Conservation (phyloP, 2,888 invertebrate genomes). For the Embidobia sp. region DNA sequence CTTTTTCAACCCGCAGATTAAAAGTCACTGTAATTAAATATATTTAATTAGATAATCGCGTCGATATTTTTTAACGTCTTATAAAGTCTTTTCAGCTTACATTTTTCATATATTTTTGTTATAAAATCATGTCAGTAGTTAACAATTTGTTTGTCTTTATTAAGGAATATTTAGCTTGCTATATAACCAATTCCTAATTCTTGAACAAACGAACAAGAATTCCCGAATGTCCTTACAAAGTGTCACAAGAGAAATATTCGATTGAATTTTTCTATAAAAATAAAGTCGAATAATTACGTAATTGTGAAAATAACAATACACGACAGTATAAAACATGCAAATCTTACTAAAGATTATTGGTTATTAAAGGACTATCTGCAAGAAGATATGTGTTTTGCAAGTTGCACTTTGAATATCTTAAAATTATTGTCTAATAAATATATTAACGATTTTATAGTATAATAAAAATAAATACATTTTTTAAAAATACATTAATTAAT, state of each 20-base stretch:
- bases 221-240: slow-evolving; percentile 26
- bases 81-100: slow-evolving; percentile 65
- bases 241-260: slow-evolving; percentile 51
- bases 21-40: slow-evolving; percentile 34
- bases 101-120: slow-evolving; percentile 55
- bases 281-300: slow-evolving; percentile 52
- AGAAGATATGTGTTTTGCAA: slow-evolving; percentile 20
- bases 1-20: slow-evolving; percentile 7
- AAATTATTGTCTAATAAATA: no score
- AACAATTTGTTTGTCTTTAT: slow-evolving; percentile 51
- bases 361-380: slow-evolving; percentile 43
- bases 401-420: slow-evolving; percentile 1
- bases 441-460: no score
- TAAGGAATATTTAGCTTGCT: slow-evolving; percentile 55
- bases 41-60: slow-evolving; percentile 46
- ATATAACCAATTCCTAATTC: slow-evolving; percentile 59
- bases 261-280: slow-evolving; percentile 57
- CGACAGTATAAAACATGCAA: slow-evolving; percentile 16
- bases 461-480: no score
- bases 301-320: slow-evolving; percentile 21
- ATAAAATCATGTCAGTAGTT: slow-evolving; percentile 65
- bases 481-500: no score
- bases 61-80: slow-evolving; percentile 55
- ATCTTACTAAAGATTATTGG: slow-evolving; percentile 3
- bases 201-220: slow-evolving; percentile 54